Percentiles rank a stretch among this genome's conserved stretches.
Conservation (phyloP, 2,888 invertebrate species). For the Zele albiditarsus region DNA sequence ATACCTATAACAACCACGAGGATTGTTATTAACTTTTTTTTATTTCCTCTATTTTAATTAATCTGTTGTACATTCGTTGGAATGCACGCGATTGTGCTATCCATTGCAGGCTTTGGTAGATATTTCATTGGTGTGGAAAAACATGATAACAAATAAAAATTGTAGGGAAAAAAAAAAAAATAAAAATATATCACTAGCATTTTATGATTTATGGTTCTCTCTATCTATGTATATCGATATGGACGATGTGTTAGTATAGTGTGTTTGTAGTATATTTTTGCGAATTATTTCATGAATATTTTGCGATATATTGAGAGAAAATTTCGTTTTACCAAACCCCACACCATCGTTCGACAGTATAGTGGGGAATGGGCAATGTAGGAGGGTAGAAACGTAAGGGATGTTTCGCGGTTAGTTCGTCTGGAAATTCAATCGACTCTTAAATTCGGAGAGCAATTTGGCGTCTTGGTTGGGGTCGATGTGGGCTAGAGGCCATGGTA, state of each 20-base stretch:
- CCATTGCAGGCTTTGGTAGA: conserved; percentile 8
- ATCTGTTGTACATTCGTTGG: conserved; percentile 19
- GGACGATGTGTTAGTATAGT: not conserved
- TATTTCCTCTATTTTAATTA: conserved; percentile 21
- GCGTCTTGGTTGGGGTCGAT: conserved; percentile 18
- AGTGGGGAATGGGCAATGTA: not conserved
- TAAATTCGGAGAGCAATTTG: conserved; percentile 47
- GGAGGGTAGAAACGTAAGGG: conserved; percentile 21
- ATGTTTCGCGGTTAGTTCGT: conserved; percentile 31
- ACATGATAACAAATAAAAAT: conserved; percentile 37
- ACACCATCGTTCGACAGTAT: not conserved
- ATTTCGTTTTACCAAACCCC: not conserved
- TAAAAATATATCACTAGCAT: conserved; percentile 19
- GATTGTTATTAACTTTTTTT: conserved; percentile 17
- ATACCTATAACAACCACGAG: not conserved
- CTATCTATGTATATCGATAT: not conserved
- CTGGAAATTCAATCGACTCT: conserved; percentile 54
- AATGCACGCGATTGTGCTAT: conserved; percentile 3
- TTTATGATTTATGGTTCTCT: not conserved
- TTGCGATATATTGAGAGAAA: not conserved
- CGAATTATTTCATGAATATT: conserved; percentile 8
- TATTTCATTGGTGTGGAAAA: conserved; percentile 30
- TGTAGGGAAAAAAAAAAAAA: conserved; percentile 10
- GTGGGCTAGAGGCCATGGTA: conserved; percentile 4
- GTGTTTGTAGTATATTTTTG: not conserved